Base-by-base conservation (phyloP, 2,797 vertebrate species). In the Sebastes miniatus region DNA sequence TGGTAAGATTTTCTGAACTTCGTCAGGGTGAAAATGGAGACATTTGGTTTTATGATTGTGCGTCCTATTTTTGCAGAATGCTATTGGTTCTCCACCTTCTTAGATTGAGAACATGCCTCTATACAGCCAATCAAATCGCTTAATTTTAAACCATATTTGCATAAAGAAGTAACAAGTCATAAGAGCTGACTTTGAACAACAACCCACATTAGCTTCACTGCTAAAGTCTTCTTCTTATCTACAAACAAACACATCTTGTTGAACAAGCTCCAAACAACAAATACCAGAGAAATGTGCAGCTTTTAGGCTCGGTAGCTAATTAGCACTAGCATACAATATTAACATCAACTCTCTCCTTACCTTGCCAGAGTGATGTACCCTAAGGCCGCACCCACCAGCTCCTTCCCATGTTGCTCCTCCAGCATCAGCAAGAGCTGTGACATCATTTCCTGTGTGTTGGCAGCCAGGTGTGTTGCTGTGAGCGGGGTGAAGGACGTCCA, bases 321-420 rank as follows among this genome's bases (percentile, higher is more conserved):
- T 59, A 31, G 70, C 39, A 62, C 9, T 52, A 50, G n/a, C 20
- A 32, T 50, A 24, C 39, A 14, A 12, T 6, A 14, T 50, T 29
- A 43, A n/a, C 56, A 50, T 6, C 34, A 20, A 25, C 59, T 61
- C 59, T 54, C 20, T 54, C 18, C 94, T 89, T 58, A 96, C 97
- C 91, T 88, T 16, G 96, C 94, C 61, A 95, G 91, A n/a, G 83
- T 85, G 0, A 97, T 93, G 73, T 96, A 98, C 8, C 96, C 94
- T 34, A 98, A 91, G 3, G 90, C 88, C 0, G 83, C 94, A 16
- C 93, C 87, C 69, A 97, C 94, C 13, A 97, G 83, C 56, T 95
- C 76, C 63, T 39, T 91, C 43, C 97, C 95, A 0, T 97, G 97
- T 16, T 91, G 93, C 83, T 91, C 82, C 86, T 98, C 96, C 87